phyloP scores from a whole-genome alignment of 2,113 vertebrate genomes.

The Thalassoma bifasciatum region DNA sequence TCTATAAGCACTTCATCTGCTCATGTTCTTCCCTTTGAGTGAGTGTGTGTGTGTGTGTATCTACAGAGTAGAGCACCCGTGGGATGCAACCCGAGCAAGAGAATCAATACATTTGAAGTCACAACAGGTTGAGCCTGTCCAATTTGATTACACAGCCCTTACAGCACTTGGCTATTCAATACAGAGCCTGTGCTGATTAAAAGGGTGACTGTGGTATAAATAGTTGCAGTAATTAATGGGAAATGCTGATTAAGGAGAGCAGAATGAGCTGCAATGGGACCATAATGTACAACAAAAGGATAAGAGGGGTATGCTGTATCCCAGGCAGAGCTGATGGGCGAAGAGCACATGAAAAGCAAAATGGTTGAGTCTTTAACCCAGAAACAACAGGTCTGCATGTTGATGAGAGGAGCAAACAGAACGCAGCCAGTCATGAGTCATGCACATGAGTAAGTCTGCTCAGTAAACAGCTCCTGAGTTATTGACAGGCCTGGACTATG shows the following conservation, averaged over 20 bases:
- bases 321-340: slow-evolving; percentile 22
- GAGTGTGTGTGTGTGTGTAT: slow-evolving; percentile 28
- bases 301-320: neutral
- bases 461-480: slow-evolving; percentile 73
- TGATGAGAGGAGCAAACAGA: slow-evolving; percentile 62
- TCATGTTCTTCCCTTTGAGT: slow-evolving; percentile 51
- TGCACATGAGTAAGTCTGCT: slow-evolving; percentile 57
- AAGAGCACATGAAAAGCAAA: slow-evolving; percentile 11
- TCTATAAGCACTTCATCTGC: slow-evolving; percentile 38
- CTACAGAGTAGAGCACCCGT: slow-evolving; percentile 40
- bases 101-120: slow-evolving; percentile 68
- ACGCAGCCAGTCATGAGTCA: slow-evolving; percentile 81
- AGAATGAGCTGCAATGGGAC: slow-evolving; percentile 33
- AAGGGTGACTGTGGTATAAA: slow-evolving; percentile 52
- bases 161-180: slow-evolving; percentile 29
- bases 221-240: slow-evolving; percentile 45
- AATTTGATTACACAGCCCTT: slow-evolving; percentile 36
- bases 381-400: slow-evolving; percentile 64
- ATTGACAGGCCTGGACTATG: slow-evolving; percentile 48
- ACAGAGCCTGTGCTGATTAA: slow-evolving; percentile 54
- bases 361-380: slow-evolving; percentile 45
- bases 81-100: slow-evolving; percentile 69
- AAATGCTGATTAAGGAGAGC: slow-evolving; percentile 61
- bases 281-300: neutral
- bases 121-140: slow-evolving; percentile 57